phyloP scores from a whole-genome alignment of 2,113 vertebrate species.

The Excalfactoria chinensis region DNA sequence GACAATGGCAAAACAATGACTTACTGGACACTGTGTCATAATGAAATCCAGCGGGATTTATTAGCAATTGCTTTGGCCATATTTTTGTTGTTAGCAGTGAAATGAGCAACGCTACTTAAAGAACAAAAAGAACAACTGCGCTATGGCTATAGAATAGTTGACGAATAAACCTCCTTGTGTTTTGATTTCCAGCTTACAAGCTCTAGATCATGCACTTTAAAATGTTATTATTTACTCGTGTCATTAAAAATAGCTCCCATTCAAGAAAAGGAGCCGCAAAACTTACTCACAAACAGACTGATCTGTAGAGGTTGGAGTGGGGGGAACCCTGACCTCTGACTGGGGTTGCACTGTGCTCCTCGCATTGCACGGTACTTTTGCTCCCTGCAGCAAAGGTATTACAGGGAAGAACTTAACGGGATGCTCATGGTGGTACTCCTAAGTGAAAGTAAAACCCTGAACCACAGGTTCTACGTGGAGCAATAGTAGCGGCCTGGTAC shows the following conservation, averaged over 20 bases:
- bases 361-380: neutral
- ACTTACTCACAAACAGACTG: neutral
- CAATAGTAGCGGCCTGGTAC: neutral
- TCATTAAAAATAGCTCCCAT: neutral
- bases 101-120: neutral
- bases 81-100: neutral
- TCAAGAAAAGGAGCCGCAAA: neutral
- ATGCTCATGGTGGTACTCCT: neutral
- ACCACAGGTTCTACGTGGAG: neutral
- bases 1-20: neutral
- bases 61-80: neutral
- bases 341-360: neutral
- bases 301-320: neutral
- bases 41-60: neutral
- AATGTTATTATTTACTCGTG: neutral
- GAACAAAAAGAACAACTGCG: accelerated
- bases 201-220: neutral
- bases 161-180: neutral
- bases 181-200: neutral
- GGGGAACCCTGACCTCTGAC: accelerated
- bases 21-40: neutral
- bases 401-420: neutral
- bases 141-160: accelerated
- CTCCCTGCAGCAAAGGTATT: neutral
- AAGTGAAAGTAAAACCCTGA: neutral